Evolutionary conservation across 2,113 vertebrate genomes (phyloP).

Genomic region (Cisticola juncidis): DNA sequence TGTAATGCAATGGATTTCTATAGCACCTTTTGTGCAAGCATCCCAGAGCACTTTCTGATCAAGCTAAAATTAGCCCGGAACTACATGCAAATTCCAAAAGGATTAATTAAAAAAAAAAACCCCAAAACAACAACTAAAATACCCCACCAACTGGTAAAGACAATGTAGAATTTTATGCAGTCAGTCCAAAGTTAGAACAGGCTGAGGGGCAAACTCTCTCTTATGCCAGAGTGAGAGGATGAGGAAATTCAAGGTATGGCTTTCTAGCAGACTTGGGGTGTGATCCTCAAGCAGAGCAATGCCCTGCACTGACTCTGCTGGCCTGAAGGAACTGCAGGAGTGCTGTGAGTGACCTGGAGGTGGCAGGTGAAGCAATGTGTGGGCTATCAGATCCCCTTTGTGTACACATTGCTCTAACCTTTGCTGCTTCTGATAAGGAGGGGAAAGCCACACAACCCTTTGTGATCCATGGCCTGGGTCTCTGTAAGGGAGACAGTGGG

Average conservation of each 20-base stretch:
- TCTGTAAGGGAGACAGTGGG: not conserved
- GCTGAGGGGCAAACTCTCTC: not conserved
- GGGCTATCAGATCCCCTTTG: not conserved
- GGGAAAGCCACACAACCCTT: not conserved
- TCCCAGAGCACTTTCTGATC: constrained; percentile 1
- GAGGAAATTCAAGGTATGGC: not conserved
- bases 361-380: not conserved
- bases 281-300: not conserved
- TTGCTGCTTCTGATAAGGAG: not conserved
- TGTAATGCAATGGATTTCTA: not conserved
- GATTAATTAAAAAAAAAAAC: not conserved
- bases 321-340: not conserved
- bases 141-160: not conserved
- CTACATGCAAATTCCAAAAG: not conserved
- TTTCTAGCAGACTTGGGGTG: not conserved
- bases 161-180: not conserved
- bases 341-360: not conserved
- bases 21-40: not conserved
- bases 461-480: not conserved
- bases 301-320: not conserved
- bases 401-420: not conserved
- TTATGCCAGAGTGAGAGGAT: not conserved
- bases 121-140: not conserved
- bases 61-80: constrained; percentile 8
- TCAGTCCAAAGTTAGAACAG: not conserved